Base-by-base conservation (phyloP, 2,113 vertebrate species). In the Proterorhinus semilunaris region DNA sequence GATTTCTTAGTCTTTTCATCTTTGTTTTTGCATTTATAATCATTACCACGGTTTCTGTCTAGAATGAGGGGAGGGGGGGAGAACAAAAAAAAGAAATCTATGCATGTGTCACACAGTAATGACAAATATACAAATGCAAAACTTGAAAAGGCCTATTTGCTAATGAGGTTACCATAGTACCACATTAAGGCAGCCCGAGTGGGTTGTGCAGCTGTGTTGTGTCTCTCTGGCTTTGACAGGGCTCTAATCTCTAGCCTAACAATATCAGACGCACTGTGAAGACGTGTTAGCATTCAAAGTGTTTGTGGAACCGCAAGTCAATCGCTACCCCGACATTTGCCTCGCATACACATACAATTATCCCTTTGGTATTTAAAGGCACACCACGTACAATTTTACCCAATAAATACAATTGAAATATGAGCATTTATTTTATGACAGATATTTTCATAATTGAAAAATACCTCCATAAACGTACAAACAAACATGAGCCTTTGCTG, bases 211-310 rank as follows among this genome's bases (percentile, higher is more conserved):
- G 82, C 84, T 88, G 88, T 83, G 83, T 86, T 87, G 79, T 82
- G 84, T 88, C 87, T 89, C 77, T 66, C 15, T 50, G 75, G 68
- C 76, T 80, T 79, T 86, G 89, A 88, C 84, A 83, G 83, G 76
- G 72, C 82, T 86, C 78, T 89, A 88, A 90, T 91, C 89, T 87
- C 78, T 82, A 79, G 79, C 82, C 84, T 88, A 88, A 90, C 80
- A 85, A 87, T 80, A 89, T 77, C 79, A 86, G 88, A 86, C 86
- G 71, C 80, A 88, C 84, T 59, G 79, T 80, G 87, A 88, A 84
- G 84, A 85, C 51, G 68, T 72, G 79, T 79, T 73, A 80, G 75
- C 84, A 74, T 89, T 82, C 80, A 79, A 51, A 81, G 80, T 62
- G 88, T 85, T 87, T 83, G 81, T 61, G 72, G 78, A 83, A 68